A percentile compares a stretch with the other conserved stretches of the same genome.
These are phyloP conservation scores for Cherax destructor DNA, from an alignment of 1,140 invertebrate genomes.

Conservation along the genomic window DNA sequence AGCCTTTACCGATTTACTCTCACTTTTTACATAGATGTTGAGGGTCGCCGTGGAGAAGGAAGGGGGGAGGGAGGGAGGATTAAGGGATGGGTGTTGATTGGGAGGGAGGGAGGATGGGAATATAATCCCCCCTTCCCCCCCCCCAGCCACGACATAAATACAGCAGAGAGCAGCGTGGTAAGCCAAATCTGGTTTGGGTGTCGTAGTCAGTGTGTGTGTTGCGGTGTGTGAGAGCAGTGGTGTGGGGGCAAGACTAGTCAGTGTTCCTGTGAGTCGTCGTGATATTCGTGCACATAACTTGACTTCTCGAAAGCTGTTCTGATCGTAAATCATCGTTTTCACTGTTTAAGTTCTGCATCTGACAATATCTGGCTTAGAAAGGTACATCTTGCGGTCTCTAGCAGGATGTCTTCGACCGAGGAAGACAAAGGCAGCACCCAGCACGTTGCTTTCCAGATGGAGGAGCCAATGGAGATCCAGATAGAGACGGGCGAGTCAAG, in stretches of 20 bases:
- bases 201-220: neutral
- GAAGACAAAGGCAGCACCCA: constrained; percentile 33
- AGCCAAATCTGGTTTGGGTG: neutral
- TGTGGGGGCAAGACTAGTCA: too few species aligned
- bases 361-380: neutral
- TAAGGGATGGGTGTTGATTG: too few species aligned
- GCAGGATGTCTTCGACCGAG: neutral
- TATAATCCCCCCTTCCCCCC: too few species aligned
- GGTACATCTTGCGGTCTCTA: neutral
- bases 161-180: neutral
- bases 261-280: neutral
- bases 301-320: neutral
- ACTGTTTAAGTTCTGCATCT: neutral
- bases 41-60: too few species aligned
- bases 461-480: neutral
- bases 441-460: constrained; percentile 49
- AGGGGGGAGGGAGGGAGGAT: neutral
- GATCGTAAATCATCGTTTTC: neutral
- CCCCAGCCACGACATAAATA: neutral
- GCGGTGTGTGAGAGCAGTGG: neutral
- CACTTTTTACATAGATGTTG: too few species aligned
- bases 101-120: too few species aligned
- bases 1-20: too few species aligned
- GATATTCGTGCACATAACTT: neutral
- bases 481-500: constrained; percentile 22